Conservation (phyloP, 2,797 vertebrate species). For the Glyptemys insculpta region DNA sequence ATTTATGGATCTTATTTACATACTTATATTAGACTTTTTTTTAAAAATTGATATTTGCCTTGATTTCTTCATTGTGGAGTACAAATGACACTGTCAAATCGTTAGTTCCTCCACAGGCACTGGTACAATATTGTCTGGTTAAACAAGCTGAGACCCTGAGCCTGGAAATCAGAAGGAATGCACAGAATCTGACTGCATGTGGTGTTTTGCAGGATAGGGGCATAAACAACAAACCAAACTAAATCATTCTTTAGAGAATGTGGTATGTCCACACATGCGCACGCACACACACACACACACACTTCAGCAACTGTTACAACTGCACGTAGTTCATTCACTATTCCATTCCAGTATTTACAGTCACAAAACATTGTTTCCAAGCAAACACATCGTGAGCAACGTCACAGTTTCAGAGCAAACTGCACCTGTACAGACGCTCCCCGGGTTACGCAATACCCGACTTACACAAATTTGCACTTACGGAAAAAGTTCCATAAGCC, state of each 20-base stretch:
- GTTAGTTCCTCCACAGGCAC: background rate
- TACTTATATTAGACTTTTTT: conserved; percentile 51
- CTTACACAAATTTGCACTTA: too few relatives aligned
- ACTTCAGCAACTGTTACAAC: background rate
- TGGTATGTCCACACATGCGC: background rate
- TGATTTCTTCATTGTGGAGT: background rate
- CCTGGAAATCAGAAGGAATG: background rate
- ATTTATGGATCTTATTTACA: conserved; percentile 58
- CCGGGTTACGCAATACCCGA: too few relatives aligned
- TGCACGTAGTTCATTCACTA: background rate
- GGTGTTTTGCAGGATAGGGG: background rate
- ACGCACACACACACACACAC: too few relatives aligned
- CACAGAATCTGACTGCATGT: background rate
- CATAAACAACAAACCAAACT: background rate
- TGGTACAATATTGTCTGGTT: fast-evolving
- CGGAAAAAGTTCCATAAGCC: too few relatives aligned
- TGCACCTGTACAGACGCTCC: background rate
- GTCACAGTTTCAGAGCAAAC: background rate
- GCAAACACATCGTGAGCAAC: background rate
- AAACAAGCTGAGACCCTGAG: background rate
- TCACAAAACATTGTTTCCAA: background rate
- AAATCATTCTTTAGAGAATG: background rate
- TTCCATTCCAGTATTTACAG: background rate
- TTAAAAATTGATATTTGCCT: background rate
- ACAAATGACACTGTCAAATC: background rate